phyloP scores from a whole-genome alignment of 2,888 invertebrate genomes.

The Dolichomitus sp. region DNA sequence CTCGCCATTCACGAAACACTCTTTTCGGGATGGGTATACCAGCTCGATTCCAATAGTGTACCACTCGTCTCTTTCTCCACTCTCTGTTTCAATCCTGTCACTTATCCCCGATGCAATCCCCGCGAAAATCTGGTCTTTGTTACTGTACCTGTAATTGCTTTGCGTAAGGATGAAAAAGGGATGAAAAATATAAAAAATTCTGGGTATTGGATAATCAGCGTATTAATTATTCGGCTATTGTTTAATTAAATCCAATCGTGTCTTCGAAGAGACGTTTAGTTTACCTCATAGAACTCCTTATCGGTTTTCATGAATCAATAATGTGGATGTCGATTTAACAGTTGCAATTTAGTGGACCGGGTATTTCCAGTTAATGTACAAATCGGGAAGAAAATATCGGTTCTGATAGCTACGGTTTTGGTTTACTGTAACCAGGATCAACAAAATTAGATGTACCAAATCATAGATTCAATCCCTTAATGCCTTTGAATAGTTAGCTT shows the following conservation, averaged over 20 bases:
- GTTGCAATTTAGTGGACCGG: background rate
- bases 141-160: conserved; percentile 25
- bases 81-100: conserved; percentile 66
- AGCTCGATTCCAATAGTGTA: conserved; percentile 39
- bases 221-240: conserved; percentile 25
- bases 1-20: conserved; percentile 65
- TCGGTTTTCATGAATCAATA: background rate
- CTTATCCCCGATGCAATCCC: conserved; percentile 54
- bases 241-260: conserved; percentile 46
- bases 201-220: conserved; percentile 19
- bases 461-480: no score
- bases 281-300: background rate
- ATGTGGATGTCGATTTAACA: background rate
- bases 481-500: no score
- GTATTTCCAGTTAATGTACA: background rate
- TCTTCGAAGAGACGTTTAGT: background rate
- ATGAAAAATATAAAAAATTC: conserved; percentile 51
- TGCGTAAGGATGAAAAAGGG: conserved; percentile 11
- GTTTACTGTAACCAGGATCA: no score
- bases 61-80: conserved; percentile 24
- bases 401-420: no score
- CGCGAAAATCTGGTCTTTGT: conserved; percentile 22
- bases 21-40: conserved; percentile 1
- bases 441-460: no score
- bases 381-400: no score